Percentiles rank a stretch among this genome's conserved stretches.
These are phyloP conservation scores for Heteronetta atricapilla DNA, from an alignment of 2,113 vertebrate genomes.

Conservation along the genomic window DNA sequence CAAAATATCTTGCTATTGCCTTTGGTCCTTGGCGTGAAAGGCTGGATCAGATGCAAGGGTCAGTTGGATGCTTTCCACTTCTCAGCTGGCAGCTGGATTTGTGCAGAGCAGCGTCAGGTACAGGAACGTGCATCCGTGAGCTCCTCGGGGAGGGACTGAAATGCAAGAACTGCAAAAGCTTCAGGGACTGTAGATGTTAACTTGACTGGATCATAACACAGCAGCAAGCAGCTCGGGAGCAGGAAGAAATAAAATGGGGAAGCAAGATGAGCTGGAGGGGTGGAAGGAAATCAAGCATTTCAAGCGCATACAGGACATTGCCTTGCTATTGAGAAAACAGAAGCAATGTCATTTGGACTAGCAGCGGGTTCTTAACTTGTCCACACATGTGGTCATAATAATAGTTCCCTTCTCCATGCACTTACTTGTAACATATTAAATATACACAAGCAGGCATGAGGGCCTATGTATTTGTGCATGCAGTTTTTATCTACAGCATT, in stretches of 20 bases:
- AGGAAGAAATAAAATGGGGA: not conserved
- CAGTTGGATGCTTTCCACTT: not conserved
- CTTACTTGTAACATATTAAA: not conserved
- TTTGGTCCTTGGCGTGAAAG: not conserved
- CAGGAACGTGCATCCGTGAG: not conserved
- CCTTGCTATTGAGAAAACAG: no score
- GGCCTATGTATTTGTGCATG: not conserved
- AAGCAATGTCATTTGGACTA: not conserved
- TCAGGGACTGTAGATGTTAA: not conserved
- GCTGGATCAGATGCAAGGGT: not conserved
- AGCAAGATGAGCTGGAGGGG: accelerated
- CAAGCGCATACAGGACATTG: not conserved
- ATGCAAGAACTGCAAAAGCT: not conserved
- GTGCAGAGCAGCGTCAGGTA: not conserved
- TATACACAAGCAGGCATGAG: not conserved
- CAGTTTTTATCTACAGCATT: not conserved
- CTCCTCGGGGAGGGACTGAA: not conserved
- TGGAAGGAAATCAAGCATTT: not conserved
- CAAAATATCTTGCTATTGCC: not conserved
- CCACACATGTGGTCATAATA: not conserved
- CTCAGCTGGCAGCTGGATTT: not conserved
- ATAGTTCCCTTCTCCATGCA: not conserved
- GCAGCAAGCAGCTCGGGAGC: not conserved
- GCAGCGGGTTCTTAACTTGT: not conserved
- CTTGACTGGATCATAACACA: not conserved